Evolutionary conservation across 2,888 invertebrate species (phyloP), one percentile per base, ranked within the genome.

Genomic region (Lordiphosa fenestrarum): DNA sequence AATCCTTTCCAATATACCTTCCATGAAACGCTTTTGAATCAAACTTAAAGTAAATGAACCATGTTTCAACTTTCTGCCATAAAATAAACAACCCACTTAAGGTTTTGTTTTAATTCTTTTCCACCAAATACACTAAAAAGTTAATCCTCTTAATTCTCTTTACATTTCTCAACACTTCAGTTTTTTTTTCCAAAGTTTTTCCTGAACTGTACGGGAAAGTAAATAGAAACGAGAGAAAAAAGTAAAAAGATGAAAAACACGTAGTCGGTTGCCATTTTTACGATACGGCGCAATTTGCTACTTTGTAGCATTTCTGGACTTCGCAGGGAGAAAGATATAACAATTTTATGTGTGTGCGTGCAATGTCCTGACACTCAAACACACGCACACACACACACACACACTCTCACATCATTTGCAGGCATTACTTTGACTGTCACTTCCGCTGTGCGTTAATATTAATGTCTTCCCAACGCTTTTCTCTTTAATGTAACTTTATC

Each of bases 401-500:
- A 15, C 13, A 37, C 35, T 21, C 21, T 41, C 21, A 67, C 80
- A 65, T 83, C 69, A 72, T 76, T 83, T 75, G 76, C 69, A 72
- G 80, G 64, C 69, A 80, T 82, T 78, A 80, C 83, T 72, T 69
- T 58, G 69, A 52, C 67, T 69, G 80, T 72, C 76, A 63, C 69
- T 72, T 76, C 83, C 80, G 80, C 60, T 49, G 75, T 71, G 58
- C 69, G 67, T 76, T 76, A 61, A 63, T 61, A 61, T 61, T 63
- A 53, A 61, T 61, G 61, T 63, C 54, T 63, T 63, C 64, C 63
- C 39, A 59, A 40, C 60, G 60, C 60, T 60, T 40, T 53, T 60
- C 63, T 53, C 52, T 25, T 62, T 62, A 62, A 53, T 53, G 63
- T 53, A 46, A 62, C 53, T 60, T 62, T 60, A 60, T 60, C 59